These are phyloP conservation scores for Urocyon cinereoargenteus DNA, from an alignment of 2,797 vertebrate species.

Conservation along the genomic window DNA sequence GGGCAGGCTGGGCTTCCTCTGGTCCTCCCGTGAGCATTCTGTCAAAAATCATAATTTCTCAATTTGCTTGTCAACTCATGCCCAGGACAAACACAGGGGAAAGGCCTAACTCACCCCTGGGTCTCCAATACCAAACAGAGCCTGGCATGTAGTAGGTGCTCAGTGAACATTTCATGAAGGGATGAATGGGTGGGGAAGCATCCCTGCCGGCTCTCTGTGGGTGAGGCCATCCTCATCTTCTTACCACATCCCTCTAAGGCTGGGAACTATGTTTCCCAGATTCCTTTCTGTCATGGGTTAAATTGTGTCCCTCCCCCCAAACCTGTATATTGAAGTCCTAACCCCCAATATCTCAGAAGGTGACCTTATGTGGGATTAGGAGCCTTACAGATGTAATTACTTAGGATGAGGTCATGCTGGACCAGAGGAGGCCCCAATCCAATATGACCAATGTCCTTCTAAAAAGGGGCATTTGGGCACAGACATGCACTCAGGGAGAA, in stretches of 20 bases:
- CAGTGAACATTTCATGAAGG: neutral
- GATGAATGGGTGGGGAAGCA: neutral
- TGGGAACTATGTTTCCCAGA: neutral
- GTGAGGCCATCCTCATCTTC: rapidly evolving
- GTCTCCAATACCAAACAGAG: neutral
- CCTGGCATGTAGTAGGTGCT: neutral
- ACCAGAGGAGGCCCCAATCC: neutral
- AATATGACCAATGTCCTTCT: neutral
- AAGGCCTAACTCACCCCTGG: neutral
- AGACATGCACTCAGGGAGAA: neutral
- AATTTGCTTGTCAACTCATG: neutral
- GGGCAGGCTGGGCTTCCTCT: neutral
- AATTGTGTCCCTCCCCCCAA: neutral
- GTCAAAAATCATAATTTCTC: neutral
- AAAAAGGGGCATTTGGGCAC: neutral
- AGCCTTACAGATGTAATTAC: neutral
- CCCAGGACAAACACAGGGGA: neutral
- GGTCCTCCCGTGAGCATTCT: neutral
- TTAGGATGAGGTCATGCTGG: neutral
- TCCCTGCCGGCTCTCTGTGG: rapidly evolving
- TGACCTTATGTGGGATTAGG: neutral
- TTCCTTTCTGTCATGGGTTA: neutral
- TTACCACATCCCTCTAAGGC: neutral
- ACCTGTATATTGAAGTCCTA: neutral
- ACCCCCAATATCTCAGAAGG: neutral